Conservation (phyloP, 2,797 vertebrate species). For the Heterohyrax brucei region DNA sequence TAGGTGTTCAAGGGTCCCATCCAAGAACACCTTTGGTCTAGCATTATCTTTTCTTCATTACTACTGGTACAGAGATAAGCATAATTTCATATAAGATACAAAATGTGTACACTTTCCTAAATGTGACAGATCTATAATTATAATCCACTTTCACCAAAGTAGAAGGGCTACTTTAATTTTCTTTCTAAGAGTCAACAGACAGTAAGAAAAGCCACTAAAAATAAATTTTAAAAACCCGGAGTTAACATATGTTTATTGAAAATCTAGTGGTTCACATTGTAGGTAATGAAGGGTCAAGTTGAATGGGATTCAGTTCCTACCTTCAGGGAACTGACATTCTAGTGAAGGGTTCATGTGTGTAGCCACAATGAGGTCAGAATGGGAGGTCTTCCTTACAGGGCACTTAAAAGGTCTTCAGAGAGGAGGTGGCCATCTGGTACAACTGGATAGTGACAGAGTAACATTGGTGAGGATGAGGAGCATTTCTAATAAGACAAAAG, state of each 20-base stretch:
- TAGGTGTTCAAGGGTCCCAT: neutral
- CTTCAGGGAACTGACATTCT: neutral
- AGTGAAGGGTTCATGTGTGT: neutral
- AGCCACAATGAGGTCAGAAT: neutral
- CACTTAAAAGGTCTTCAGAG: neutral
- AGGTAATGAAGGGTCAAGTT: neutral
- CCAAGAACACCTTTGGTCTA: neutral
- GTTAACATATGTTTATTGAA: neutral
- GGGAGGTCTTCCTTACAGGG: neutral
- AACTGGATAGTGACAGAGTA: neutral
- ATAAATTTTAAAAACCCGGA: neutral
- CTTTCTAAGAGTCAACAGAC: conserved; percentile 5
- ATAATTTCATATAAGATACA: neutral
- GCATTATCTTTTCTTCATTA: neutral
- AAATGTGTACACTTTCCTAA: neutral
- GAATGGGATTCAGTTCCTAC: neutral
- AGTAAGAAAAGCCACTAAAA: conserved; percentile 3
- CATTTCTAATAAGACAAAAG: neutral
- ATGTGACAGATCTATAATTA: neutral
- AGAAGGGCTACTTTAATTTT: neutral
- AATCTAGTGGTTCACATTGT: neutral
- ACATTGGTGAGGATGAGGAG: neutral
- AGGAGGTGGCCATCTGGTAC: neutral
- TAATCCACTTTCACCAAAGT: neutral
- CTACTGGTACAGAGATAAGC: neutral